Conservation (phyloP, 2,113 vertebrate genomes). For the Donacobius atricapilla region DNA sequence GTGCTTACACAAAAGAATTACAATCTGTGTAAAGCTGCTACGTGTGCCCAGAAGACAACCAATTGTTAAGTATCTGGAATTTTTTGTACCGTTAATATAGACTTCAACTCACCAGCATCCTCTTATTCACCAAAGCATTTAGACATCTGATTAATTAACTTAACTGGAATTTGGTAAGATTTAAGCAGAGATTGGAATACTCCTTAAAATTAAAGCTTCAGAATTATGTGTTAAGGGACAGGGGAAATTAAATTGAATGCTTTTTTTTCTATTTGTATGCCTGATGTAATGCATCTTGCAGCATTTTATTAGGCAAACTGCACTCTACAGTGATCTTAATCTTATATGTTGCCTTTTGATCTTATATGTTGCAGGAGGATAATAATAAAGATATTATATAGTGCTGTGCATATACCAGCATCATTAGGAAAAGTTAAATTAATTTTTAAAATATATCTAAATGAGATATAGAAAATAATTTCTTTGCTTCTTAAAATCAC, state of each 20-base stretch:
- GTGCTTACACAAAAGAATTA: not conserved
- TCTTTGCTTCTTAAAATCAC: not conserved
- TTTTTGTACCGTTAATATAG: not conserved
- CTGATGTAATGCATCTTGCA: not conserved
- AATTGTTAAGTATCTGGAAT: not conserved
- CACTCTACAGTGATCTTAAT: not conserved
- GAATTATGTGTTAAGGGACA: not conserved
- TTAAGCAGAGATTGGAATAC: not conserved
- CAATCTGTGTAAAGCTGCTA: not conserved
- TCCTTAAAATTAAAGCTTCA: not conserved
- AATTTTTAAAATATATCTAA: not conserved
- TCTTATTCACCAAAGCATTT: not conserved
- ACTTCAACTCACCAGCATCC: not conserved
- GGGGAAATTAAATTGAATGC: not conserved
- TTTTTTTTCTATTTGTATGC: not conserved
- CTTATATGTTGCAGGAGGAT: accelerated
- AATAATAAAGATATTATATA: not conserved
- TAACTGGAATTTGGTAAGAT: not conserved
- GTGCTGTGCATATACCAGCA: not conserved
- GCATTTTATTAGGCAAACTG: not conserved
- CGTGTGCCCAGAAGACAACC: not conserved
- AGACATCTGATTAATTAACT: not conserved
- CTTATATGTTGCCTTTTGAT: not conserved
- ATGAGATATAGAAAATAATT: not conserved
- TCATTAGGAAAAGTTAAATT: not conserved